A percentile compares a stretch with the other conserved stretches of the same genome.
These are phyloP conservation scores for Lagria hirta DNA, from an alignment of 2,888 invertebrate genomes.

Conservation along the genomic window DNA sequence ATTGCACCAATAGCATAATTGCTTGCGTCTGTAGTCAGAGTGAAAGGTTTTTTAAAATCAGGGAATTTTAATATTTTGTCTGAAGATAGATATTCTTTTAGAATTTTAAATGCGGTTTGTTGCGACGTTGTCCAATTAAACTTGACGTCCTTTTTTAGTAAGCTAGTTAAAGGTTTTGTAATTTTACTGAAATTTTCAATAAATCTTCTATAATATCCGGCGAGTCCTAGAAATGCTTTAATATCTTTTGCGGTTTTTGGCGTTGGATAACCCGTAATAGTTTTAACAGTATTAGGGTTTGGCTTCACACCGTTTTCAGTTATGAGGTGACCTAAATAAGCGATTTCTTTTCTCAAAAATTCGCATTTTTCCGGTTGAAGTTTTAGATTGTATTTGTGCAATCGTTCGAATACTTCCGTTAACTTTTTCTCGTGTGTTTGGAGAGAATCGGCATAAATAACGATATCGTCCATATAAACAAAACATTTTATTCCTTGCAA, in stretches of 20 bases:
- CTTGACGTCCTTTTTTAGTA: neutral
- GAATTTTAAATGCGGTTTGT: conserved; percentile 29
- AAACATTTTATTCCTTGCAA: conserved; percentile 38
- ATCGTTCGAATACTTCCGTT: conserved; percentile 32
- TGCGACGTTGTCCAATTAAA: conserved; percentile 19
- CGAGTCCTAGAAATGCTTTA: conserved; percentile 1
- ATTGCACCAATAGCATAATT: conserved; percentile 38
- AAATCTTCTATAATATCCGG: conserved; percentile 1
- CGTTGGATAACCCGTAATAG: conserved; percentile 1
- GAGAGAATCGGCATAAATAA: conserved; percentile 36
- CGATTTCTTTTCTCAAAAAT: neutral
- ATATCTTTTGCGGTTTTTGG: neutral
- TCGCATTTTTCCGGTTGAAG: conserved; percentile 2
- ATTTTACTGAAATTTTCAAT: neutral
- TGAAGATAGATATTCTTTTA: conserved; percentile 25
- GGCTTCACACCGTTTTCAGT: conserved; percentile 1
- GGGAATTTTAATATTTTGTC: conserved; percentile 37
- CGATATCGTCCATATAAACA: conserved; percentile 47
- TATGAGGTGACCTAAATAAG: neutral
- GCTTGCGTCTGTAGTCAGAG: conserved; percentile 38
- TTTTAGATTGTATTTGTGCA: conserved; percentile 28
- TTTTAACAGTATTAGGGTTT: neutral
- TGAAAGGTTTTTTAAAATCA: conserved; percentile 37
- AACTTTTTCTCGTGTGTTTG: conserved; percentile 34
- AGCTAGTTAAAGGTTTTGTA: conserved; percentile 1